Evolutionary conservation across 1,140 invertebrate genomes (phyloP), one percentile per base, ranked within the genome.

Genomic region (Drosophila hydei): DNA sequence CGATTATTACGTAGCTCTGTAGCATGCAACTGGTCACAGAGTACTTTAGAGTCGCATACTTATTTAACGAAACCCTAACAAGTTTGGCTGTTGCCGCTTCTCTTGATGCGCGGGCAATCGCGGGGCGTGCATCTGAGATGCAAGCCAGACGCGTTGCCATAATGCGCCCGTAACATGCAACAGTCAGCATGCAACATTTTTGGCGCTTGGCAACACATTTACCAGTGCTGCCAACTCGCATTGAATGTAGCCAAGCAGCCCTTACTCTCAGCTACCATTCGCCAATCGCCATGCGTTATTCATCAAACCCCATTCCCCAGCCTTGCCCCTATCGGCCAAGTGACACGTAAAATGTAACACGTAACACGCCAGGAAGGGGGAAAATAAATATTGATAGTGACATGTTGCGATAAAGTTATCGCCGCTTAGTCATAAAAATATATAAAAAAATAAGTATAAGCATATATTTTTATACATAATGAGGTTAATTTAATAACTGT

Each of bases 61-160:
- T 14, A 8, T 3, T 7, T 6, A n/a, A 42, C 38, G 38, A 42
- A 8, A 16, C 14, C 4, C 38, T n/a, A 21, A 38, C 36, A 40
- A 18, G 47, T 61, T 51, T 45, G 38, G 9, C 48, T 21, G 2
- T 21, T 61, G 30, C 68, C 36, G 33, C 38, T 23, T 54, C 38
- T 45, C 19, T 23, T 16, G 12, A 23, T 54, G 48, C 63, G 45
- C 47, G 21, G 16, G 51, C 61, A 71, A 83, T 83, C 79, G 71
- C 45, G 38, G 48, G 58, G 60, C 79, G 79, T 83, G 79, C 79
- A 83, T 83, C 79, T 75, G 70, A 47, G 43, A 52, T 60, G 33
- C 30, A 40, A 38, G 47, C 30, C 62, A 54, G 55, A 61, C 48
- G 71, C 61, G 70, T 69, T 73, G 58, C 71, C 71, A 73, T 73